Percentiles rank a stretch among this genome's conserved stretches.
These are phyloP conservation scores for Xenentodon cancila DNA, from an alignment of 2,797 vertebrate genomes.

Conservation along the genomic window DNA sequence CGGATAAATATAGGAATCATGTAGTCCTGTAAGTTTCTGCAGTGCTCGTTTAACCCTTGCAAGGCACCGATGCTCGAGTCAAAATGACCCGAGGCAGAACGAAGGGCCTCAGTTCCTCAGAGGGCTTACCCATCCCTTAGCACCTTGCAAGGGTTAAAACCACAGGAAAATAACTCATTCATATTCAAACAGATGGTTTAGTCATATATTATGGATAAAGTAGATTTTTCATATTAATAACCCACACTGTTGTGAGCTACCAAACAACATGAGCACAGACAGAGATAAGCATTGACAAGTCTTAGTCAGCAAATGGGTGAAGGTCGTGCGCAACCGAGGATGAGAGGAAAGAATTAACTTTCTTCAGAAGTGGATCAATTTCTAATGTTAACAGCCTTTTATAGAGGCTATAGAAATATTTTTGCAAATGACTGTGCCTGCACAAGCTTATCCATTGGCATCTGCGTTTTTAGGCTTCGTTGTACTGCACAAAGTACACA, in stretches of 20 bases:
- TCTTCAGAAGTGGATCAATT: no score
- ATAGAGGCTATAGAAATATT: no score
- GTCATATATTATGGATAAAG: slow-evolving; percentile 51
- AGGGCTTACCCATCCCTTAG: no score
- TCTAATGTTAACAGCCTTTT: no score
- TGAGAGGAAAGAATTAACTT: not conserved
- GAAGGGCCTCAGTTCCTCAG: no score
- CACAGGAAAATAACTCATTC: slow-evolving; percentile 31
- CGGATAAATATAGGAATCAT: not conserved
- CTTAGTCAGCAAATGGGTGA: slow-evolving; percentile 29
- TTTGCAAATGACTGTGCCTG: no score
- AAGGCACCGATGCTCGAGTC: no score
- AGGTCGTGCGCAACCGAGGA: not conserved
- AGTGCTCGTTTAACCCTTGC: slow-evolving; percentile 7
- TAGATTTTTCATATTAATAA: slow-evolving; percentile 29
- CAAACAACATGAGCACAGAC: slow-evolving; percentile 14
- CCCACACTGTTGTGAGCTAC: slow-evolving; percentile 13
- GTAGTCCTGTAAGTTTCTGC: slow-evolving; percentile 24
- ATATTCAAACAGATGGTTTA: slow-evolving; percentile 39
- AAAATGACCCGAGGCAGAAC: no score
- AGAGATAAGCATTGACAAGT: slow-evolving; percentile 12
- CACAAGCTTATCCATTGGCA: no score
- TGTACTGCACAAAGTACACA: no score
- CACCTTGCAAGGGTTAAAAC: slow-evolving; percentile 6
- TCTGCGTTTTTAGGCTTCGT: no score